A percentile compares a stretch with the other conserved stretches of the same genome.
phyloP scores from a whole-genome alignment of 1,140 invertebrate species.

The Eueides isabella region DNA sequence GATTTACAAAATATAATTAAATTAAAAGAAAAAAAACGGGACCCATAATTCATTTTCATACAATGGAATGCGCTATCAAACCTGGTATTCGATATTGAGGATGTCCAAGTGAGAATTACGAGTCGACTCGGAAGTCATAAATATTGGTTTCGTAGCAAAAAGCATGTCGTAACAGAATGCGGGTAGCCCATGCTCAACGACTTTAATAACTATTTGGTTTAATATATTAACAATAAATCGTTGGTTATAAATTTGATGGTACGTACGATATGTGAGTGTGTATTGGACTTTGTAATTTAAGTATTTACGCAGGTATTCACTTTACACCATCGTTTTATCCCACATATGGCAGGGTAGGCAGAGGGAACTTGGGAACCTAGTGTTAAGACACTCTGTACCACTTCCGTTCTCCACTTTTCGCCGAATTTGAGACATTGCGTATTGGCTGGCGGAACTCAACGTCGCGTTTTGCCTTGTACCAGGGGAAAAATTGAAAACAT shows the following conservation, averaged over 20 bases:
- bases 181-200: neutral
- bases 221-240: constrained; percentile 7
- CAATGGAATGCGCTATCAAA: constrained; percentile 37
- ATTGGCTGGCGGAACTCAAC: neutral
- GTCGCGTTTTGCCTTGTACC: neutral
- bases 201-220: constrained; percentile 15
- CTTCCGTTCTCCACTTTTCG: neutral
- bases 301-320: neutral
- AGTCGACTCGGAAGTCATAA: constrained; percentile 39
- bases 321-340: neutral
- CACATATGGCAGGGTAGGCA: neutral
- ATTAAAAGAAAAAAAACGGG: neutral
- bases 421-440: neutral
- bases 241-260: neutral
- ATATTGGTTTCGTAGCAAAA: constrained; percentile 31
- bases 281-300: neutral
- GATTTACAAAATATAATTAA: no score
- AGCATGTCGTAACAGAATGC: constrained; percentile 27
- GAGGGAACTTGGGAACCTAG: neutral
- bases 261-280: neutral
- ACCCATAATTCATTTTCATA: neutral
- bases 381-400: no score
- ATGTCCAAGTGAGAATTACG: constrained; percentile 47
- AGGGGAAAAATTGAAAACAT: neutral
- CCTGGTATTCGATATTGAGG: constrained; percentile 38